These are phyloP conservation scores for Pelecanus crispus DNA, from an alignment of 2,113 vertebrate species.

Conservation along the genomic window DNA sequence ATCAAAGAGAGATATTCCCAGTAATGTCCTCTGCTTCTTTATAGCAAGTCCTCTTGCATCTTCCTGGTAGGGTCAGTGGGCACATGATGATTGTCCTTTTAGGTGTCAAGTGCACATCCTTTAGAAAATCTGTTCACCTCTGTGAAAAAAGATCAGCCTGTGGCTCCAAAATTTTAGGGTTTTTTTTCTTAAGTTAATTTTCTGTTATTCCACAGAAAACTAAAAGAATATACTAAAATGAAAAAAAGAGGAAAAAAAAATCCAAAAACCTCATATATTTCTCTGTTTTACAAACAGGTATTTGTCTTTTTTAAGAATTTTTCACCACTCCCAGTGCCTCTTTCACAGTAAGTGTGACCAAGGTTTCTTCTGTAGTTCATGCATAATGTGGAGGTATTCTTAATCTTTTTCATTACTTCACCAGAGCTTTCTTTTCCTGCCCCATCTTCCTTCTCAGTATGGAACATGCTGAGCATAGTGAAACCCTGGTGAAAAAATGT, in stretches of 20 bases:
- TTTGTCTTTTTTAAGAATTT: neutral
- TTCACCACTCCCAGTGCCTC: neutral
- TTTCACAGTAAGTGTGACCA: neutral
- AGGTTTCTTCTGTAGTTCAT: neutral
- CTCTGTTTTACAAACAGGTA: neutral
- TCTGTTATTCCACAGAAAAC: neutral
- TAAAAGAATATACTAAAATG: neutral
- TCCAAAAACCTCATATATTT: neutral
- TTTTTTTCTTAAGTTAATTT: neutral
- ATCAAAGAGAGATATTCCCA: neutral
- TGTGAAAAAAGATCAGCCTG: neutral
- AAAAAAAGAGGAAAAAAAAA: neutral
- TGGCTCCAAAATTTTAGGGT: neutral
- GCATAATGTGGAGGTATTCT: neutral
- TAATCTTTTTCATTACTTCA: neutral
- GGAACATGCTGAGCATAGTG: neutral
- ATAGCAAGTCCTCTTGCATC: neutral
- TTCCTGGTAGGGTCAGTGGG: neutral
- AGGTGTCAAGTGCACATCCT: neutral
- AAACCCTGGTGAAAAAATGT: neutral
- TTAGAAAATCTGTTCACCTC: neutral
- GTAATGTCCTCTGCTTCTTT: neutral
- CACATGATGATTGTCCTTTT: neutral
- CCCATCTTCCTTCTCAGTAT: neutral
- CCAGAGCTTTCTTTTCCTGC: neutral